phyloP scores from a whole-genome alignment of 1,140 invertebrate species.

The Diplogasteroides magnus region DNA sequence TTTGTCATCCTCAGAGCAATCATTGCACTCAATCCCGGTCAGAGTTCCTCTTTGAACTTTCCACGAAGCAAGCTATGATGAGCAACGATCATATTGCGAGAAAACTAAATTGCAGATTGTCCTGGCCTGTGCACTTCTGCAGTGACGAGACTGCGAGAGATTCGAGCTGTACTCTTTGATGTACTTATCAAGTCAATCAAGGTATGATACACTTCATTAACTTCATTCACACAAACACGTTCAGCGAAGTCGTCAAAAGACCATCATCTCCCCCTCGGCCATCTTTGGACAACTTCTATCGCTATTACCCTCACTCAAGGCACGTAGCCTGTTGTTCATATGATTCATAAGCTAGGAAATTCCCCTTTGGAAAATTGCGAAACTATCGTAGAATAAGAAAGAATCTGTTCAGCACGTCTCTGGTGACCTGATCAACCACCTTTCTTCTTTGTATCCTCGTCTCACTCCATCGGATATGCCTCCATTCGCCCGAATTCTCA shows the following conservation, averaged over 20 bases:
- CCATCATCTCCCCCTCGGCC: neutral
- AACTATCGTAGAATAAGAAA: neutral
- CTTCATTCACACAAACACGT: too few relatives aligned
- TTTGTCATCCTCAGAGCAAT: neutral
- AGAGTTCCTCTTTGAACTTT: neutral
- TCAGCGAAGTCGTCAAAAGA: neutral
- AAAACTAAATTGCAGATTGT: neutral
- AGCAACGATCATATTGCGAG: too few relatives aligned
- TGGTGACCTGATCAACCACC: neutral
- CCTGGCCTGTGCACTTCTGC: neutral
- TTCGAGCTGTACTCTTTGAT: neutral
- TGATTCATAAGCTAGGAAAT: too few relatives aligned
- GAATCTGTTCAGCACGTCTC: neutral
- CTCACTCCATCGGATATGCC: neutral
- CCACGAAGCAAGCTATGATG: neutral
- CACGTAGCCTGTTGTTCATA: too few relatives aligned
- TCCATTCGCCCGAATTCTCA: constrained; percentile 21
- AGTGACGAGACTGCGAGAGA: neutral
- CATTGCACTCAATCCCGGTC: neutral
- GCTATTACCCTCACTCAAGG: neutral
- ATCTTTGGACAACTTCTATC: neutral
- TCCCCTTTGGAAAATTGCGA: neutral
- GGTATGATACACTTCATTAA: too few relatives aligned
- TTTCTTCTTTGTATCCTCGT: constrained; percentile 7
- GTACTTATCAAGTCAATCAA: neutral